Evolutionary conservation across 1,140 invertebrate genomes (phyloP).

Genomic region (Ceratosolen fusciceps): DNA sequence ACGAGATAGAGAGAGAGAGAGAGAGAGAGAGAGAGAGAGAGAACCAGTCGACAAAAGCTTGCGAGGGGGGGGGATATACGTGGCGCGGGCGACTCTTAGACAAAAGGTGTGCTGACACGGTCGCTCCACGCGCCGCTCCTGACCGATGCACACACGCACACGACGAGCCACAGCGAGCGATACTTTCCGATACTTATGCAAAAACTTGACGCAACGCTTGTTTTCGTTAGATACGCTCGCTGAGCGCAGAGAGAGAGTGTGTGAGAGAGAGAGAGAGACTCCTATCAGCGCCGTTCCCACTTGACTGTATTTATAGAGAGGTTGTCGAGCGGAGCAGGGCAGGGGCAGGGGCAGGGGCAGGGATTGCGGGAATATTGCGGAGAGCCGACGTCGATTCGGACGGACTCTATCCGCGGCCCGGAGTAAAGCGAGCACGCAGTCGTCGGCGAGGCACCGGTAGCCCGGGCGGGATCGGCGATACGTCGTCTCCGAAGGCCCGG

Average conservation of each 20-base stretch:
- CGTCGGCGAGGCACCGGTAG: too few species aligned
- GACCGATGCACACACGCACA: background rate
- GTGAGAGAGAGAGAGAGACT: too few species aligned
- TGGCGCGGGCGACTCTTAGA: background rate
- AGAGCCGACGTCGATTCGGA: too few species aligned
- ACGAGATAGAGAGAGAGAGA: background rate
- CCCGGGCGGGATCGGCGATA: too few species aligned
- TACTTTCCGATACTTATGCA: background rate
- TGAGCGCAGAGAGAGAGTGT: too few species aligned
- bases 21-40: background rate
- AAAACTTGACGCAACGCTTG: conserved; percentile 9
- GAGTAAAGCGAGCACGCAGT: background rate
- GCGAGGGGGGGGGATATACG: too few species aligned
- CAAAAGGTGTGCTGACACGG: background rate
- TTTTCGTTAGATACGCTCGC: background rate
- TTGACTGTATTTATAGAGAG: background rate
- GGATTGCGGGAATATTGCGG: background rate
- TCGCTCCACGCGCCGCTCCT: background rate
- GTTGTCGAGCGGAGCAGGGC: too few species aligned
- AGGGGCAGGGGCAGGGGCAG: too few species aligned
- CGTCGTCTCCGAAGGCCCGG: background rate
- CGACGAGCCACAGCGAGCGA: background rate
- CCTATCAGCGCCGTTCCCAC: background rate
- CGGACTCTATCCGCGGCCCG: background rate
- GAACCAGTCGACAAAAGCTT: too few species aligned